A percentile compares a stretch with the other conserved stretches of the same genome.
These are phyloP conservation scores for Lasaia peninsularis DNA, from an alignment of 1,140 invertebrate species.

Conservation along the genomic window DNA sequence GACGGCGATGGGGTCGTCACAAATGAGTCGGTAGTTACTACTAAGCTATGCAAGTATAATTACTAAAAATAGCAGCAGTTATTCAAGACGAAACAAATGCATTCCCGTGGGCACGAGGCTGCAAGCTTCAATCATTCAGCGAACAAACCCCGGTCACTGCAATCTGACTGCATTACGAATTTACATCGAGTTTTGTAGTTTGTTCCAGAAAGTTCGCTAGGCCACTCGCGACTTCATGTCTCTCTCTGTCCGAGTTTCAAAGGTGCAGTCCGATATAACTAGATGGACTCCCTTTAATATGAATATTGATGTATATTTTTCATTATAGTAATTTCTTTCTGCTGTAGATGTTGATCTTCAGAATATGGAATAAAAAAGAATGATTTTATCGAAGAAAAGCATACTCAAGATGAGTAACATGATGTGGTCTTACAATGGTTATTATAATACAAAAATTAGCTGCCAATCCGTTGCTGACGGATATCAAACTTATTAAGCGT, in stretches of 20 bases:
- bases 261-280: not conserved
- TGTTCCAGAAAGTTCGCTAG: not conserved
- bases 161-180: constrained; percentile 9
- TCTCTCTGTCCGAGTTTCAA: constrained; percentile 3
- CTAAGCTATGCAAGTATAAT: too few relatives aligned
- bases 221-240: constrained; percentile 2
- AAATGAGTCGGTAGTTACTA: too few relatives aligned
- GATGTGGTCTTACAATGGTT: too few relatives aligned
- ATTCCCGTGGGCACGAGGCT: not conserved
- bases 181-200: constrained; percentile 5
- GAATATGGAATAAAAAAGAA: too few relatives aligned
- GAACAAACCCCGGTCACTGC: constrained; percentile 3
- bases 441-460: too few relatives aligned
- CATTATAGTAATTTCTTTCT: not conserved
- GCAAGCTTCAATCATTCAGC: not conserved
- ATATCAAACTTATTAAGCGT: too few relatives aligned
- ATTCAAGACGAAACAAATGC: not conserved
- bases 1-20: too few relatives aligned
- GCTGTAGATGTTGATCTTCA: too few relatives aligned
- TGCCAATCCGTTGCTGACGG: too few relatives aligned
- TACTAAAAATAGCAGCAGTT: not conserved
- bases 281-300: not conserved
- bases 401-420: too few relatives aligned
- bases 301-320: not conserved
- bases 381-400: too few relatives aligned